These are phyloP conservation scores for Bembecia ichneumoniformis DNA, from an alignment of 2,888 invertebrate species.

Conservation along the genomic window DNA sequence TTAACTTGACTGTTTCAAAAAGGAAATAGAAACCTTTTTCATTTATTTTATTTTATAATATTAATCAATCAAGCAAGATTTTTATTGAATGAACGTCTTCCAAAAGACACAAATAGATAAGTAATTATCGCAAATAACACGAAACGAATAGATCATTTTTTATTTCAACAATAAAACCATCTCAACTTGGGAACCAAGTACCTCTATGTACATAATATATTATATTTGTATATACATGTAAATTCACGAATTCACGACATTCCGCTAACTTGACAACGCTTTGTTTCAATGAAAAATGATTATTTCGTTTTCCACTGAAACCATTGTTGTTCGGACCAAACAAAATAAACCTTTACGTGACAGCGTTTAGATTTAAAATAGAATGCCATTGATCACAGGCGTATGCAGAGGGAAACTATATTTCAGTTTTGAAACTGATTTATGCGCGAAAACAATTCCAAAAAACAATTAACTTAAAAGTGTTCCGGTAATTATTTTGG, in stretches of 20 bases:
- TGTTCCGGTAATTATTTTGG: slow-evolving; percentile 1
- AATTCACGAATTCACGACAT: background rate
- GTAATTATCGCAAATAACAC: too few relatives aligned
- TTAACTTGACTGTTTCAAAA: too few relatives aligned
- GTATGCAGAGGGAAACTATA: slow-evolving; percentile 7
- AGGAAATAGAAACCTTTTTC: too few relatives aligned
- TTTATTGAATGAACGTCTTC: too few relatives aligned
- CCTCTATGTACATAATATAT: too few relatives aligned
- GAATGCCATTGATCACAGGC: background rate
- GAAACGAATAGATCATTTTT: too few relatives aligned
- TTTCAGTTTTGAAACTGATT: slow-evolving; percentile 6
- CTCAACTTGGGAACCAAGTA: too few relatives aligned
- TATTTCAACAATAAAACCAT: too few relatives aligned
- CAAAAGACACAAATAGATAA: too few relatives aligned
- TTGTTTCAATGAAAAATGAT: slow-evolving; percentile 44
- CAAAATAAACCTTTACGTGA: background rate
- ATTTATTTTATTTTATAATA: too few relatives aligned
- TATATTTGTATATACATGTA: background rate
- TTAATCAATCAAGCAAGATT: too few relatives aligned
- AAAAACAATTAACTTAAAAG: slow-evolving; percentile 5
- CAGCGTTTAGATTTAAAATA: background rate
- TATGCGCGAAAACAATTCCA: slow-evolving; percentile 4
- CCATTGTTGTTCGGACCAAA: background rate
- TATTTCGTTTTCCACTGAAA: slow-evolving; percentile 24
- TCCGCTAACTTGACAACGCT: slow-evolving; percentile 14